Evolutionary conservation across 2,797 vertebrate species (phyloP).

Genomic region (Naso thynnoides): DNA sequence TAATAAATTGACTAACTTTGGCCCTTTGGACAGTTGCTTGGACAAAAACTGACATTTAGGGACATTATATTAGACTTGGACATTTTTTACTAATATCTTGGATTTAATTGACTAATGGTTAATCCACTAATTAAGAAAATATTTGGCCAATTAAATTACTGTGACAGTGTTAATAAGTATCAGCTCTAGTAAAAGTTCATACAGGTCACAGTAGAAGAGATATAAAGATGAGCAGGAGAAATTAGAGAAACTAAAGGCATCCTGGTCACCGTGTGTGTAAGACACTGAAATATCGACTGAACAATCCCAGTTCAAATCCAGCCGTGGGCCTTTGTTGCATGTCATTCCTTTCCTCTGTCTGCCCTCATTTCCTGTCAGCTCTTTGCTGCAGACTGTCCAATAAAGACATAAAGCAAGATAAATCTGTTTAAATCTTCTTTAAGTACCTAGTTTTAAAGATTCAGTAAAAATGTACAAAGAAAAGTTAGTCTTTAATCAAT

Average conservation of each 20-base stretch:
- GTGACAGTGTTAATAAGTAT: background rate
- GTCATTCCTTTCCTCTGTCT: slow-evolving; percentile 10
- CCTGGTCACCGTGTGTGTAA: background rate
- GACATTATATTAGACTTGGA: background rate
- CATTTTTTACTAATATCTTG: background rate
- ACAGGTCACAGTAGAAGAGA: background rate
- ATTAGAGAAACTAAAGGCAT: background rate
- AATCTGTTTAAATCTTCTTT: background rate
- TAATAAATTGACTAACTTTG: background rate
- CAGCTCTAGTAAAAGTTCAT: too few relatives aligned
- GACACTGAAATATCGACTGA: background rate
- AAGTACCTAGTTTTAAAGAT: background rate
- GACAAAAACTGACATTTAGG: background rate
- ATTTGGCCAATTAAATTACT: background rate
- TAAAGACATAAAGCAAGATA: slow-evolving; percentile 4
- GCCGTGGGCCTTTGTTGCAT: background rate
- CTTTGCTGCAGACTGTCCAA: slow-evolving; percentile 2
- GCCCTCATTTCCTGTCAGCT: slow-evolving; percentile 29
- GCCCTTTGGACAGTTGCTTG: background rate
- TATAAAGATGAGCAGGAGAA: background rate
- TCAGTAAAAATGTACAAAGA: background rate
- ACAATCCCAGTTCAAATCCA: background rate
- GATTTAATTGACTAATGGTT: background rate
- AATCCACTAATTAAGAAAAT: background rate
- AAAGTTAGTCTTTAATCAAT: background rate